Conservation (phyloP, 2,113 vertebrate species). For the Epinephelus lanceolatus region DNA sequence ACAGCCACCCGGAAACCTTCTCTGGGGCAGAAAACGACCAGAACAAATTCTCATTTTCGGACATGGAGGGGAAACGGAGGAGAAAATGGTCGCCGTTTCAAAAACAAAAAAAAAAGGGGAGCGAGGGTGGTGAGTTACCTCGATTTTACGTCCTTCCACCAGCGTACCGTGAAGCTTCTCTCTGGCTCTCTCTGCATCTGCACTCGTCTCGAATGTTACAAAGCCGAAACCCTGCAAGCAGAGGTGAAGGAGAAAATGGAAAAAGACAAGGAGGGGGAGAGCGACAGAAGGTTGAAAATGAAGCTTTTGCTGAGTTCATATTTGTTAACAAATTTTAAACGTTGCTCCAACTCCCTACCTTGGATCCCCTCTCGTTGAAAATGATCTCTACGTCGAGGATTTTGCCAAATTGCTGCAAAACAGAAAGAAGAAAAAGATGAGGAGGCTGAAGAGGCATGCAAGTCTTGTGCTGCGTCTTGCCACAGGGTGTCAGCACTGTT, state of each 20-base stretch:
- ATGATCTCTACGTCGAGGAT: slow-evolving; percentile 99
- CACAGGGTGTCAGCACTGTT: slow-evolving; percentile 81
- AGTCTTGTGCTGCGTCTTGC: slow-evolving; percentile 40
- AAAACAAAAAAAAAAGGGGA: slow-evolving; percentile 15
- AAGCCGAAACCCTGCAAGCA: slow-evolving; percentile 96
- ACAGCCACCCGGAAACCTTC: slow-evolving; percentile 62
- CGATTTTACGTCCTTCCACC: slow-evolving; percentile 99
- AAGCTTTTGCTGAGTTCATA: slow-evolving; percentile 11
- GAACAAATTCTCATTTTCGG: slow-evolving; percentile 61
- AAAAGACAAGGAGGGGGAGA: background rate
- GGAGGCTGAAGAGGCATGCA: slow-evolving; percentile 15
- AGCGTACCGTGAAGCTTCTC: slow-evolving; percentile 99
- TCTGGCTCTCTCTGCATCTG: slow-evolving; percentile 96
- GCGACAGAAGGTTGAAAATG: background rate
- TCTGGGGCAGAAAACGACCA: slow-evolving; percentile 55
- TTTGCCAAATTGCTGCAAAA: slow-evolving; percentile 97
- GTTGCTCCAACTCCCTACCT: slow-evolving; percentile 87
- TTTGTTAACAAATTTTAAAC: background rate
- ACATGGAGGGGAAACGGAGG: slow-evolving; percentile 71
- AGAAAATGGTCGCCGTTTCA: slow-evolving; percentile 61
- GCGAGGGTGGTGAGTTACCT: slow-evolving; percentile 84
- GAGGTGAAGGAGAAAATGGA: background rate
- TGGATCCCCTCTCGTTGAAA: slow-evolving; percentile 99
- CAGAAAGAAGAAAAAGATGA: slow-evolving; percentile 41
- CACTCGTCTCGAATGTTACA: slow-evolving; percentile 98